Base-by-base conservation (phyloP, 1,140 invertebrate species). In the Drosophila kohkoa region DNA sequence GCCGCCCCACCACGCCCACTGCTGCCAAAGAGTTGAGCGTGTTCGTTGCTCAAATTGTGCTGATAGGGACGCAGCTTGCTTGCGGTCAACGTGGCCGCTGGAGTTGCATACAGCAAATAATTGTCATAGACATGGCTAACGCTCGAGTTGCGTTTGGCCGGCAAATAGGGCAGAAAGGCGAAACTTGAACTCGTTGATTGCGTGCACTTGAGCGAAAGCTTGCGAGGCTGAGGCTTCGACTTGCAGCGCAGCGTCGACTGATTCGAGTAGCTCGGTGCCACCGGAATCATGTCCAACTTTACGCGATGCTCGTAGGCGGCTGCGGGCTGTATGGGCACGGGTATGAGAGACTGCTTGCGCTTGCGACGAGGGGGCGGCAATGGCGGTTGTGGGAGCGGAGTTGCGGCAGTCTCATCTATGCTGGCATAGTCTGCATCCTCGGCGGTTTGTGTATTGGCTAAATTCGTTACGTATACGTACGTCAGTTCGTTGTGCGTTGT, bases 391-490 rank as follows among this genome's bases (percentile, higher is more conserved):
- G 46, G 48, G 4, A 68, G 10, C 11, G 51, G 68, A 5, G 74
- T 70, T 16, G 35, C 58, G 11, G 58, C 46, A 3, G 55, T 49
- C 52, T 79, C 77, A 43, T 81, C 82, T 16, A 86, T 87, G 65
- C 75, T 82, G 46, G 75, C 82, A 49, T 87, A 86, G 25, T 86
- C 81, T 3, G 73, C 77, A 35, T 83, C 72, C 57, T 88, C 70
- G 60, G 7, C 62, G 82, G 74, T 79, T 85, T 85, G 69, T 80
- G 57, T 85, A 75, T 81, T 69, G 77, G 73, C 72, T 92, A 92
- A 92, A 90, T 90, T 90, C 87, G 81, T 92, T 90, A 91, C 90
- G 90, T 78, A 91, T 92, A 92, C 90, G 87, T 92, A 92, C 89
- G 90, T 92, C 90, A 82, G 88, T 79, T 90, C 82, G 80, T 80